Base-by-base conservation (phyloP, 1,140 invertebrate genomes). In the Temnothorax longispinosus region DNA sequence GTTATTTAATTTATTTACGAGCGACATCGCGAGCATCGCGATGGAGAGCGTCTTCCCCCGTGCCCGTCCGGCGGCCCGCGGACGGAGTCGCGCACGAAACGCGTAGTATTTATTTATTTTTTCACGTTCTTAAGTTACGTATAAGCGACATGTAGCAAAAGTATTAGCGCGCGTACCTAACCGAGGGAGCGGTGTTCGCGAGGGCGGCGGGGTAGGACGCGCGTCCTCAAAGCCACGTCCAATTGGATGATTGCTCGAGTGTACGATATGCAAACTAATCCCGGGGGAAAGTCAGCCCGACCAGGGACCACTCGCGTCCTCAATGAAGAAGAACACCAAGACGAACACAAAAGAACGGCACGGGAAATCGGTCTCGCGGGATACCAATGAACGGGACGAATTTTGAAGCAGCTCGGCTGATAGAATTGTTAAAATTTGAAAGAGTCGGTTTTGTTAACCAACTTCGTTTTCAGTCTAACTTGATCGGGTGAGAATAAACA, bases 81-180 rank as follows among this genome's bases (percentile, higher is more conserved):
- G 50, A 69, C 87, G 86, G 82, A 85, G 69, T 44, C 64, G 75
- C 82, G 69, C 56, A 52, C 90, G 91, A 92, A 89, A 93, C 87
- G 88, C 90, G 91, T 94, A 94, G 92, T 94, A 94, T 94, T 95
- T 95, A 94, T 94, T 94, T 94, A 94, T 94, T 94, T 94, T 93
- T 94, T 94, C 91, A 93, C 91, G 89, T 93, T 89, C 89, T 92
- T 92, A 92, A 92, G 90, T 92, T 88, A 81, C 92, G 41, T 18
- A 91, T 92, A 93, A 92, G 89, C 85, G 89, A 94, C 90, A 54
- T 90, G 21, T 71, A 82, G 87, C 89, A 88, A 64, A 64, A 82
- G 89, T 91, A 87, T 89, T 89, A 91, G 81, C 90, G 89, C 90
- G 90, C 91, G 90, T 92, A 91, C 86, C 87, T 91, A 89, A 69